Evolutionary conservation across 30 jellyfish, hydroid and myxozoan species (phyloP), one percentile per base, ranked within the genome.

Genomic region (Cassiopea andromeda): DNA sequence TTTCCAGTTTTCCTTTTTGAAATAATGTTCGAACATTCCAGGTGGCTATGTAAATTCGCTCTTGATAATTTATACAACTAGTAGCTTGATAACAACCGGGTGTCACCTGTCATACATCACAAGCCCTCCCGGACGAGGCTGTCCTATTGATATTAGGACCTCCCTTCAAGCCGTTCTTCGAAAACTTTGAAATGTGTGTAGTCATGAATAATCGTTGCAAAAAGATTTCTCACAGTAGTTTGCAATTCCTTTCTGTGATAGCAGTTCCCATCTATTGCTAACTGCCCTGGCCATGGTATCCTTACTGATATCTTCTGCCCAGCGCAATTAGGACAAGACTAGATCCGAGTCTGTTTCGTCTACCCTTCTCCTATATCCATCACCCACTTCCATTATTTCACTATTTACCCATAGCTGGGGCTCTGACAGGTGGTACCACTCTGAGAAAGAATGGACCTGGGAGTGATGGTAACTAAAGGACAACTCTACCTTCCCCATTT

Each of bases 391-490:
- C 15, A 17, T 43, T 14, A 18, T 67, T 18, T 44, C 76, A 15
- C 49, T 45, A 44, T 69, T 69, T 17, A 66, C 91, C 91, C 84
- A 69, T 68, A 45, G 15, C n/a, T 83, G 83, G 84, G 61, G 46
- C 91, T 48, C 84, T 64, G 1, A 44, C 91, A 83, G 91, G 91
- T 66, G 6, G 85, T 83, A 83, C 91, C 91, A 69, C 84, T 59
- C 91, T 73, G 85, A 74, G 91, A 1, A 71, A 83, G 91, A 59
- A 61, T 83, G 90, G 90, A 81, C 90, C 90, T 67, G 90, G 81
- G 90, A 81, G 73, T 46, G 38, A 27, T 27, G 38, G 38, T 27
- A 27, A 27, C 38, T 27, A 27, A 27, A 27, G 38, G 38, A 27
- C 69, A n/a, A 46, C 91, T 83, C 91, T 84, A 83, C 84, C 13